A percentile compares a stretch with the other conserved stretches of the same genome.
Evolutionary conservation across 2,797 vertebrate species (phyloP).

Genomic region (Oreochromis grahami): DNA sequence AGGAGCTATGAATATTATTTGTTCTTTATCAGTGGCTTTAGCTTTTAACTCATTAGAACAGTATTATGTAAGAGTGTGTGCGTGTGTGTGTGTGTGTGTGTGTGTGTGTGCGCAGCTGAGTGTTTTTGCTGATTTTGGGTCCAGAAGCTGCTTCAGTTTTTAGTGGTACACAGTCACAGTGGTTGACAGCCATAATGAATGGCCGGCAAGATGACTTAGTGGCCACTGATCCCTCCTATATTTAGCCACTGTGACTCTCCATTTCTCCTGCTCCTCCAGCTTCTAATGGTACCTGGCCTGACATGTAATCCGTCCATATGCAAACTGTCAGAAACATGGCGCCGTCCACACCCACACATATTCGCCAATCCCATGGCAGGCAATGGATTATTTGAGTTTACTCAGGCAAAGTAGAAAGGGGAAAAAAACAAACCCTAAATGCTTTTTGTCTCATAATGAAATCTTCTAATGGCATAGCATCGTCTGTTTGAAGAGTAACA

Average conservation of each 20-base stretch:
- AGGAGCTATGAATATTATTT: neutral
- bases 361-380: conserved; percentile 36
- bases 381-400: conserved; percentile 56
- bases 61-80: conserved; percentile 7
- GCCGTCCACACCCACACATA: conserved; percentile 37
- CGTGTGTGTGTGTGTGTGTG: conserved; percentile 5
- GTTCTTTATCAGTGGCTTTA: conserved; percentile 25
- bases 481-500: neutral
- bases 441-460: conserved; percentile 15
- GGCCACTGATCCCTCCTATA: conserved; percentile 50
- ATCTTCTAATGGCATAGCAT: neutral
- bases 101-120: neutral
- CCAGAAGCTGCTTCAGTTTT: neutral
- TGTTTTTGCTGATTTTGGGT: neutral
- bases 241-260: conserved; percentile 45
- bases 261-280: conserved; percentile 19
- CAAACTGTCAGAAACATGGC: conserved; percentile 49
- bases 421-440: conserved; percentile 11
- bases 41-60: conserved; percentile 11
- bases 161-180: neutral
- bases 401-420: conserved; percentile 46
- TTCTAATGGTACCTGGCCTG: conserved; percentile 52
- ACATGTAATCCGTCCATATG: conserved; percentile 62
- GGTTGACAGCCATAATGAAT: conserved; percentile 7
- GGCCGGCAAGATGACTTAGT: conserved; percentile 11